Evolutionary conservation across 1,140 invertebrate genomes (phyloP).

Genomic region (Hormaphis cornu): DNA sequence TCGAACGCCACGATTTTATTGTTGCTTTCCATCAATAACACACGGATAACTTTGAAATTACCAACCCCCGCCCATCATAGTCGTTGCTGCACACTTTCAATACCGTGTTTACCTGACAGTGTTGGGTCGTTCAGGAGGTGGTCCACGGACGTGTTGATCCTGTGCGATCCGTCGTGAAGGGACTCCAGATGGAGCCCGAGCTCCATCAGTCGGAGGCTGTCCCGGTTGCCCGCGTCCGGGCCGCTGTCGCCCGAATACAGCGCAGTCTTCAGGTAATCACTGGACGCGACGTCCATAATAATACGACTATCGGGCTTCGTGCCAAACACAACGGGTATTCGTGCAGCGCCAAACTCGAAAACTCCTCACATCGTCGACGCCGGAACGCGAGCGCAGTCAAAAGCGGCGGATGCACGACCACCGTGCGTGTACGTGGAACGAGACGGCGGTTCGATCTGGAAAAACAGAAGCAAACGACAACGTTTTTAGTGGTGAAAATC

Average conservation of each 20-base stretch:
- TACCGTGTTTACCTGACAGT: neutral
- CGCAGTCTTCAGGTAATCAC: constrained; percentile 22
- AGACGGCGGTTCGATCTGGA: too few relatives aligned
- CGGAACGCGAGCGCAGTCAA: too few relatives aligned
- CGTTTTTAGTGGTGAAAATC: too few relatives aligned
- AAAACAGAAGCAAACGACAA: too few relatives aligned
- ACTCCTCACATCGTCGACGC: constrained; percentile 2
- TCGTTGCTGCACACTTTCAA: neutral
- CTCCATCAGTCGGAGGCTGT: constrained; percentile 20
- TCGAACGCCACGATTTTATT: too few relatives aligned
- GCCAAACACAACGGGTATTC: neutral
- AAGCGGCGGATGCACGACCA: too few relatives aligned
- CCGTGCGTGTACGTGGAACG: too few relatives aligned
- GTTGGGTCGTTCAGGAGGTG: constrained; percentile 17
- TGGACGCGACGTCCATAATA: constrained; percentile 29
- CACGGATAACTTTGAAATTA: too few relatives aligned
- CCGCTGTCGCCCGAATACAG: constrained; percentile 14
- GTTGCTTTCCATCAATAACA: too few relatives aligned
- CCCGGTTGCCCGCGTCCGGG: constrained; percentile 9
- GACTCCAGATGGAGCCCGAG: constrained; percentile 20
- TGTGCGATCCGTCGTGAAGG: constrained; percentile 20
- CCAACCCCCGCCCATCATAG: too few relatives aligned
- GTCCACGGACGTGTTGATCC: constrained; percentile 22
- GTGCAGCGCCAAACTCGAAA: neutral
- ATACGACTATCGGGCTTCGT: neutral